Evolutionary conservation across 1,140 invertebrate species (phyloP).

Genomic region (Drosophila tropicalis): DNA sequence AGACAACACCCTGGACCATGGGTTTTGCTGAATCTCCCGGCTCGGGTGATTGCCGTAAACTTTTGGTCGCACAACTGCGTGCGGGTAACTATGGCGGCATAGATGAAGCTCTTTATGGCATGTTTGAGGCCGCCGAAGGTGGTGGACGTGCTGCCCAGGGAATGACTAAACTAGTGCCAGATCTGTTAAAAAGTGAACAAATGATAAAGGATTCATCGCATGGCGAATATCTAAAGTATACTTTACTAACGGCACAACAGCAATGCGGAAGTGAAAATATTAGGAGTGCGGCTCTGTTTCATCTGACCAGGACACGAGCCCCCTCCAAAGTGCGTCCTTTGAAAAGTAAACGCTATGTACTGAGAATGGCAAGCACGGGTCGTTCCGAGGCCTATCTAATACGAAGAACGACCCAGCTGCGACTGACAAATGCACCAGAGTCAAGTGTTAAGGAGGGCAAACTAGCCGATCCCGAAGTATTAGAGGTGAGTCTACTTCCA

Average conservation of each 20-base stretch:
- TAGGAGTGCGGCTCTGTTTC: conserved; percentile 88
- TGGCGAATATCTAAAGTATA: conserved; percentile 92
- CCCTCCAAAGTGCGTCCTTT: conserved; percentile 81
- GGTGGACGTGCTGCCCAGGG: conserved; percentile 84
- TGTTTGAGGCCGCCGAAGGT: conserved; percentile 91
- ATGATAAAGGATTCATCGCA: conserved; percentile 90
- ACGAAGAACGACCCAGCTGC: conserved; percentile 56
- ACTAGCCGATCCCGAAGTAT: conserved; percentile 88
- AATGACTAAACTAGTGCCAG: conserved; percentile 89
- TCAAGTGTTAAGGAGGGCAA: neutral
- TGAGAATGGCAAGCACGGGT: conserved; percentile 89
- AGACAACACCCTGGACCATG: conserved; percentile 88
- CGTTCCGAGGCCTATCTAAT: conserved; percentile 89
- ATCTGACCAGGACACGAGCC: conserved; percentile 87
- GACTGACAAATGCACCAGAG: conserved; percentile 41
- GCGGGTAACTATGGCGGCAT: conserved; percentile 87
- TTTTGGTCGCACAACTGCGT: conserved; percentile 90
- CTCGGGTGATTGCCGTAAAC: conserved; percentile 85
- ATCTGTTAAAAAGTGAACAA: conserved; percentile 90
- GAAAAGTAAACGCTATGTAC: conserved; percentile 84
- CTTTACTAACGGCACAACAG: conserved; percentile 89
- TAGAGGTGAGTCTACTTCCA: conserved; percentile 84
- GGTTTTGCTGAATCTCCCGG: conserved; percentile 94
- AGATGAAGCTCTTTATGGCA: conserved; percentile 90
- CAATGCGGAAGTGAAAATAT: conserved; percentile 89